Evolutionary conservation across 2,888 invertebrate genomes (phyloP).

Genomic region (Tenthredo livida): DNA sequence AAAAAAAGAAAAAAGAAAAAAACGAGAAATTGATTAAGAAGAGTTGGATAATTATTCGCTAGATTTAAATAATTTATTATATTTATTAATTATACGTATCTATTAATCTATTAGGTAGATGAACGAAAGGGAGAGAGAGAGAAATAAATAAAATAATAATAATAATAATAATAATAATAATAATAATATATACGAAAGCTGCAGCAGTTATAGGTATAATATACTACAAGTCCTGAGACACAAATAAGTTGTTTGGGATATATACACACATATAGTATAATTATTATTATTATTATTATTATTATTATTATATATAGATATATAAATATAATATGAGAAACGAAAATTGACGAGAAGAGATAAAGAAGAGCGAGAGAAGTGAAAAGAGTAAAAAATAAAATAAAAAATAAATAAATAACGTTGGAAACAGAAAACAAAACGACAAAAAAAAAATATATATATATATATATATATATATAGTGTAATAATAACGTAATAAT

Average conservation of each 20-base stretch:
- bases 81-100: constrained; percentile 7
- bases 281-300: too few species aligned
- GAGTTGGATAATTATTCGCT: constrained; percentile 20
- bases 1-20: neutral
- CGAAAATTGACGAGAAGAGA: constrained; percentile 43
- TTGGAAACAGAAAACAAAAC: constrained; percentile 36
- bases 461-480: neutral
- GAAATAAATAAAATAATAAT: neutral
- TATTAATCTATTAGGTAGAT: neutral
- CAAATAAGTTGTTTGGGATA: neutral
- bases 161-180: neutral
- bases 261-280: neutral
- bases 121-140: constrained; percentile 1
- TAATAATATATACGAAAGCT: neutral
- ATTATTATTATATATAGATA: too few species aligned
- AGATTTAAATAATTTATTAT: neutral
- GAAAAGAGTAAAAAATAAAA: constrained; percentile 29
- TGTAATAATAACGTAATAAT: constrained; percentile 41
- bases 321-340: too few species aligned
- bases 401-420: constrained; percentile 37
- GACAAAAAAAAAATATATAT: too few species aligned
- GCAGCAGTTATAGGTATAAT: neutral
- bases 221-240: neutral
- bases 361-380: neutral
- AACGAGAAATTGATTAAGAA: neutral